A percentile compares a stretch with the other conserved stretches of the same genome.
Conservation (phyloP, 2,797 vertebrate species). For the Hemitrygon akajei region DNA sequence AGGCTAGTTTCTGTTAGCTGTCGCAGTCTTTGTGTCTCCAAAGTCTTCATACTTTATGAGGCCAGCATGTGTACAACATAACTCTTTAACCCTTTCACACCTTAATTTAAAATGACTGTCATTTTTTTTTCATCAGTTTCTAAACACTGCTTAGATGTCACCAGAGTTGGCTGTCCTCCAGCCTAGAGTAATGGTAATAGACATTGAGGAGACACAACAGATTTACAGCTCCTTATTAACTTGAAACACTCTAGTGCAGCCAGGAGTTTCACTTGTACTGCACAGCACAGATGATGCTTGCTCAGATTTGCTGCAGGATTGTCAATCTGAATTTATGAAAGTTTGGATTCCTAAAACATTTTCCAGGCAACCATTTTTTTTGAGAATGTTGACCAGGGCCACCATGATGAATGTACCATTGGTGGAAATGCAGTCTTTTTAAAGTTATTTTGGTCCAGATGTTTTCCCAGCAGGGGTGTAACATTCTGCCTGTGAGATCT, state of each 20-base stretch:
- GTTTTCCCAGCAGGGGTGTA: background rate
- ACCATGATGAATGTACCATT: too few relatives aligned
- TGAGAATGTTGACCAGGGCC: background rate
- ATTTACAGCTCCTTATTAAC: constrained; percentile 24
- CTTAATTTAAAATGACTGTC: background rate
- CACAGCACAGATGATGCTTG: background rate
- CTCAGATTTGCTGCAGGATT: background rate
- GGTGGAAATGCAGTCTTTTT: too few relatives aligned
- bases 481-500: background rate
- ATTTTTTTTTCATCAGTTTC: background rate
- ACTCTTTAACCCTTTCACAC: background rate
- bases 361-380: background rate
- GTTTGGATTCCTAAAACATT: background rate
- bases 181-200: background rate
- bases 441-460: background rate
- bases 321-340: background rate
- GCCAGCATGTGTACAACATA: background rate
- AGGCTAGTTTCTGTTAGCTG: background rate
- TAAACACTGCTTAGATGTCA: background rate
- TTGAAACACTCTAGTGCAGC: background rate
- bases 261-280: background rate
- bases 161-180: background rate
- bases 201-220: background rate
- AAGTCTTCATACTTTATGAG: background rate
- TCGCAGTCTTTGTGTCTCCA: background rate